Percentiles rank a stretch among this genome's conserved stretches.
phyloP scores from a whole-genome alignment of 2,113 vertebrate genomes.

The cattle (Bos taurus) region ARS-UCD2.0 NC_037332.1:92274001-92274500 shows the following conservation, averaged over 20 bases:
- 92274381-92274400: background rate
- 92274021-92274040: background rate
- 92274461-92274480: background rate
- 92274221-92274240: background rate
- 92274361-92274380: background rate
- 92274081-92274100: background rate
- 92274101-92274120: background rate
- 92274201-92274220: background rate
- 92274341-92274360: background rate
- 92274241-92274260: background rate
- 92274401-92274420: background rate
- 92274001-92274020: background rate
- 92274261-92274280: background rate
- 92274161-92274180: background rate
- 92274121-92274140: background rate
- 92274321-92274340: background rate
- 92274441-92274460: background rate
- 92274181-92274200: background rate
- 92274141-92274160: background rate
- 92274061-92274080: background rate
- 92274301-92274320: background rate
- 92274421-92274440: background rate
- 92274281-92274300: background rate
- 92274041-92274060: background rate
- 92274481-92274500: background rate